These are phyloP conservation scores for Centropyge bicolor DNA, from an alignment of 2,797 vertebrate species.

Conservation along the genomic window DNA sequence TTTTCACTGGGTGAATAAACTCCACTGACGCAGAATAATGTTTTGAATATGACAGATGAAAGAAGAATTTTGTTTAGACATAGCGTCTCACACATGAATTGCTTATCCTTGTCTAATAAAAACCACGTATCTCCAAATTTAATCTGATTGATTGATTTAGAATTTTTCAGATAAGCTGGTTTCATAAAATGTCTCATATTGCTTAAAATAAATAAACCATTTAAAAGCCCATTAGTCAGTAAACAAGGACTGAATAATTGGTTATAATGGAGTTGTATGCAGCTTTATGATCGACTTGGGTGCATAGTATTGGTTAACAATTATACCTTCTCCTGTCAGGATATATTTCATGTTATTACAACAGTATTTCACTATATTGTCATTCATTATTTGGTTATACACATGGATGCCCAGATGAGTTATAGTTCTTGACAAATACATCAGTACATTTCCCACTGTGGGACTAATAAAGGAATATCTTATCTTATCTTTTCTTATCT, in stretches of 20 bases:
- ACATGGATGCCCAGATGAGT: too few relatives aligned
- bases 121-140: background rate
- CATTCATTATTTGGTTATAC: too few relatives aligned
- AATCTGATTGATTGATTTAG: background rate
- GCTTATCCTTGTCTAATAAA: background rate
- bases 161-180: background rate
- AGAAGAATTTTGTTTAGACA: background rate
- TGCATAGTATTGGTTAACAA: background rate
- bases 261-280: background rate
- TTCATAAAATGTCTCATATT: background rate
- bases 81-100: background rate
- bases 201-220: background rate
- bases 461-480: too few relatives aligned
- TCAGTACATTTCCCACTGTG: background rate
- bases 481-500: too few relatives aligned
- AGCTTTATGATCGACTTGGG: background rate
- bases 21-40: background rate
- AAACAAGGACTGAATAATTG: background rate
- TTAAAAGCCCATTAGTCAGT: background rate
- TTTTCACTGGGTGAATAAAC: background rate
- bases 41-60: conserved; percentile 2
- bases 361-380: too few relatives aligned
- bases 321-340: too few relatives aligned
- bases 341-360: too few relatives aligned
- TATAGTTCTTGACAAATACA: background rate